Evolutionary conservation across 2,888 invertebrate genomes (phyloP), one percentile per base, ranked within the genome.

Genomic region (Parelbella ahira): DNA sequence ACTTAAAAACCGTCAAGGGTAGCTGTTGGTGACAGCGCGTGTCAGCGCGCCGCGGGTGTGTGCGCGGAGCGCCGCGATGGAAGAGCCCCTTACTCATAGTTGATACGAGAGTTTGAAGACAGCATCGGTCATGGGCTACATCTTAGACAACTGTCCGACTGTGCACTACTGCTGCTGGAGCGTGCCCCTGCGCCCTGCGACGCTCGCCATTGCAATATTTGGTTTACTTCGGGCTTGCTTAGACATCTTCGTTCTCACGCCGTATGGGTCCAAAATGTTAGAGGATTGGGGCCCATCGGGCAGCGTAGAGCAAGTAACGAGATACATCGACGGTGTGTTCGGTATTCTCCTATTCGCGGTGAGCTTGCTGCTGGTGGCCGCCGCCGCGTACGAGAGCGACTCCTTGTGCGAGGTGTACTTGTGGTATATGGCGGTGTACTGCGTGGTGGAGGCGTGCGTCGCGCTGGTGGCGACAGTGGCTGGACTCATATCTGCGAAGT

Each of bases 341-440:
- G 67, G 64, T 47, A 62, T 64, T 41, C 45, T 67, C 41, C 46
- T 64, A 27, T 32, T 49, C 42, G 62, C 61, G 5, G 53, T 56
- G 38, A 58, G 65, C 51, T 44, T 48, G 37, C 38, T 65, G 44
- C 55, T 71, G 45, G 28, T 68, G 32, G 30, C 44, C 6, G 68
- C 52, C 8, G 60, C 51, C 11, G 2, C 32, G 3, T 30, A 36
- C 25, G 49, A 53, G 30, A 64, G 58, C 48, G 60, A 58, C 44
- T 45, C 56, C 8, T 56, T 68, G 30, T 63, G 63, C 53, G 70
- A 66, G 50, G 47, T 68, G 37, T 68, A 66, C 55, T 54, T 64
- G 34, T 71, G 70, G 68, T 51, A 53, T 24, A 49, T 56, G 57
- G 33, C 53, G 20, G 25, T 39, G 25, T 51, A 53, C 44, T 50